phyloP scores from a whole-genome alignment of 2,797 vertebrate genomes.

The Falco columbarius region DNA sequence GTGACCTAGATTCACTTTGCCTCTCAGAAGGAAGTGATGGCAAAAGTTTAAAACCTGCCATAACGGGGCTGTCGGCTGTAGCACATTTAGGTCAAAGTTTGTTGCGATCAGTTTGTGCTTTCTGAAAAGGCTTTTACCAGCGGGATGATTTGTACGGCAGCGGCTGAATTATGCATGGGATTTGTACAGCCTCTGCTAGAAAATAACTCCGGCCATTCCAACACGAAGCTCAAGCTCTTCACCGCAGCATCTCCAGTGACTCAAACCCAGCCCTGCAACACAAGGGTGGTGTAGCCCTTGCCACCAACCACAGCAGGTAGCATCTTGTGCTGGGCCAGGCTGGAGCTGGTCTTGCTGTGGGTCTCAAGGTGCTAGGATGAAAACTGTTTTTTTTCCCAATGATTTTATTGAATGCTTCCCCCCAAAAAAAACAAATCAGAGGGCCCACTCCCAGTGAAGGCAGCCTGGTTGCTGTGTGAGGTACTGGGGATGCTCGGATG shows the following conservation, averaged over 20 bases:
- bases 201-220: neutral
- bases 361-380: neutral
- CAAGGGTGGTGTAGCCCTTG: neutral
- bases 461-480: neutral
- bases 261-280: neutral
- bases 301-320: neutral
- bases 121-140: neutral
- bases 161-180: conserved; percentile 10
- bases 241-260: neutral
- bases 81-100: conserved; percentile 31
- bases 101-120: neutral
- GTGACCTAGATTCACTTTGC: conserved; percentile 49
- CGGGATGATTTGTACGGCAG: neutral
- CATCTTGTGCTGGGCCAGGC: neutral
- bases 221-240: neutral
- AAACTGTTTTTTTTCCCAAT: neutral
- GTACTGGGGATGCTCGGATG: neutral
- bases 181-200: neutral
- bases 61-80: neutral
- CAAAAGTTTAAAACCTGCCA: conserved; percentile 35
- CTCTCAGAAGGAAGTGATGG: neutral
- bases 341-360: neutral
- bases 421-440: neutral
- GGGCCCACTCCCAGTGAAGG: neutral
- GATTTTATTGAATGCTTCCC: neutral